Conservation (phyloP, 1,140 invertebrate species). For the Parasteatoda tepidariorum region DNA sequence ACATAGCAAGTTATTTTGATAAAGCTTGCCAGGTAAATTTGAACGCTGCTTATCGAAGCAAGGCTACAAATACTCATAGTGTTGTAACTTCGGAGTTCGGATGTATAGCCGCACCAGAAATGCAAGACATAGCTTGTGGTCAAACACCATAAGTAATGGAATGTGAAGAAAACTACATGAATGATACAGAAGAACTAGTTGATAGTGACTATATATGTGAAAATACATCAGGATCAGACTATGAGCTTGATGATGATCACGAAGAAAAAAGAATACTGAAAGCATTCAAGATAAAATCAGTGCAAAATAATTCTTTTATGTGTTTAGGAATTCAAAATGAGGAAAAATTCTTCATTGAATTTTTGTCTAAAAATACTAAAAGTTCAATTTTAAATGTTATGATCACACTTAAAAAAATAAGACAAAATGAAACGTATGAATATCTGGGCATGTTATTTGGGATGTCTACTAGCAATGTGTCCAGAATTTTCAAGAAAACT, state of each 20-base stretch:
- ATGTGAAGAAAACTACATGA: not conserved
- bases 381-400: not conserved
- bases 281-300: not conserved
- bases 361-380: not conserved
- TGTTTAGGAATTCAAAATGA: not conserved
- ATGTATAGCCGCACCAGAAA: not conserved
- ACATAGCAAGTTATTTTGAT: not conserved
- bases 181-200: not conserved
- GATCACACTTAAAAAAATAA: not conserved
- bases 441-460: not conserved
- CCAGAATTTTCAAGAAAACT: not conserved
- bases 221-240: not conserved
- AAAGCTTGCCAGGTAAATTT: not conserved
- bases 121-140: not conserved
- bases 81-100: not conserved
- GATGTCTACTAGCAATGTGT: not conserved
- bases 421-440: not conserved
- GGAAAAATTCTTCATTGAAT: no score
- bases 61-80: not conserved
- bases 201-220: not conserved
- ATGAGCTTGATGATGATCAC: not conserved
- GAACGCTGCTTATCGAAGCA: not conserved
- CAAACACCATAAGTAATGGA: not conserved
- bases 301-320: not conserved
- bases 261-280: not conserved